phyloP scores from a whole-genome alignment of 2,888 invertebrate genomes.

The Therioaphis trifolii region DNA sequence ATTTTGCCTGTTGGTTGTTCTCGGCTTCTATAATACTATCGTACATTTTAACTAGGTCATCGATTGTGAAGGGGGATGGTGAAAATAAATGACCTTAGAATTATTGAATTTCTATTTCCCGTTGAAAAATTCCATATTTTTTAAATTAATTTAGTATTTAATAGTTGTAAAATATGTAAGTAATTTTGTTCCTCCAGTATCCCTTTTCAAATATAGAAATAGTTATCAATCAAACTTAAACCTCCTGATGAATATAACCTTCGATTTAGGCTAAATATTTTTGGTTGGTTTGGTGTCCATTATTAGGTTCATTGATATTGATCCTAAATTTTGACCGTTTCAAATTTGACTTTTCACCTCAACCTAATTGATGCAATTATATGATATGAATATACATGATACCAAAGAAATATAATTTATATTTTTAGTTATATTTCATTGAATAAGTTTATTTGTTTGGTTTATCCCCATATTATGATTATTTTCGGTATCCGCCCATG shows the following conservation, averaged over 20 bases:
- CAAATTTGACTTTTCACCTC: slow-evolving; percentile 42
- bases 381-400: not conserved
- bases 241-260: slow-evolving; percentile 42
- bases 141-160: not conserved
- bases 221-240: not conserved
- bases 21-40: not conserved
- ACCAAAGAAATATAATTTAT: not conserved
- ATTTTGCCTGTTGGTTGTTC: slow-evolving; percentile 12
- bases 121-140: not conserved
- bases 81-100: slow-evolving; percentile 26
- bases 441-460: not conserved
- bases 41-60: slow-evolving; percentile 45
- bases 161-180: not conserved
- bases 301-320: slow-evolving; percentile 8
- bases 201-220: too few species aligned
- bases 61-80: slow-evolving; percentile 31
- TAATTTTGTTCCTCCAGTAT: not conserved
- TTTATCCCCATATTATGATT: not conserved
- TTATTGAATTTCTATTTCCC: slow-evolving; percentile 41
- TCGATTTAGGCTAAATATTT: slow-evolving; percentile 29
- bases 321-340: slow-evolving; percentile 37
- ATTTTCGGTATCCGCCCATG: slow-evolving; percentile 35
- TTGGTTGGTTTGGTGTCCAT: not conserved
- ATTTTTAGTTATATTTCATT: slow-evolving; percentile 16
- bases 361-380: slow-evolving; percentile 38